These are phyloP conservation scores for Anodontia alba DNA, from an alignment of 2,888 invertebrate genomes.

Conservation along the genomic window DNA sequence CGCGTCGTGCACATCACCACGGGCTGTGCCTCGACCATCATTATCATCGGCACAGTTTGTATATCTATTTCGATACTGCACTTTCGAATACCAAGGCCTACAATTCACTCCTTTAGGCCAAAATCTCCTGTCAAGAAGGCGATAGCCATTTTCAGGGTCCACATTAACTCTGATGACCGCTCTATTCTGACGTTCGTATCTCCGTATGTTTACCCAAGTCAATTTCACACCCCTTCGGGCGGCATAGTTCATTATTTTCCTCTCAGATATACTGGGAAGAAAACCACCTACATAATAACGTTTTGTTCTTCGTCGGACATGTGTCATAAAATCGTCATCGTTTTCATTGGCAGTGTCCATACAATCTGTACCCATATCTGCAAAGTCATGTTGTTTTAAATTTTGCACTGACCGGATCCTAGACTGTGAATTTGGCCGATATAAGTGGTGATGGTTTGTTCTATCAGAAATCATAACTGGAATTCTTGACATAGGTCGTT, in stretches of 20 bases:
- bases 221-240: background rate
- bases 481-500: background rate
- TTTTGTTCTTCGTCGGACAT: background rate
- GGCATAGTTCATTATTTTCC: background rate
- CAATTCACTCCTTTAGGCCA: background rate
- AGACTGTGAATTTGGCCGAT: background rate
- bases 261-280: background rate
- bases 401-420: background rate
- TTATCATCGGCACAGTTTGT: background rate
- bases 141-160: background rate
- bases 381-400: background rate
- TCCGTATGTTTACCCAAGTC: background rate
- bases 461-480: background rate
- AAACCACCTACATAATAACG: background rate
- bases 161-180: background rate
- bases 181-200: background rate
- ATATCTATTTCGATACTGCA: background rate
- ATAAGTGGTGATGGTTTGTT: background rate
- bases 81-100: conserved; percentile 1
- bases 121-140: background rate
- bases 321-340: background rate
- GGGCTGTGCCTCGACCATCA: background rate
- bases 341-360: background rate
- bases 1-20: no score
- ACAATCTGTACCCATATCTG: background rate